Base-by-base conservation (phyloP, 2,888 invertebrate genomes). In the Thymelicus sylvestris region DNA sequence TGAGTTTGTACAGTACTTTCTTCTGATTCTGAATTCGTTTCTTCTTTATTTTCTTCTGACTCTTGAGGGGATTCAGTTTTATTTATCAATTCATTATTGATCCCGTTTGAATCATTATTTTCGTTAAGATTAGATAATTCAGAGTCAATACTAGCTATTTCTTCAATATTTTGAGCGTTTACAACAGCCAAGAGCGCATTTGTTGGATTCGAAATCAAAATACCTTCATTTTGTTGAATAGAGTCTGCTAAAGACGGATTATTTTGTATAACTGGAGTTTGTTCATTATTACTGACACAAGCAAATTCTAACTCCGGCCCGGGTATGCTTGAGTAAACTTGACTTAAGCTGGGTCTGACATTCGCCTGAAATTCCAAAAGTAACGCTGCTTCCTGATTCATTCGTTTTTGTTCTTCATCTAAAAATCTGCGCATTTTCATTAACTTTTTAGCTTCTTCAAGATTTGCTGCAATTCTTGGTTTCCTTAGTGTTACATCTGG, bases 391-490 rank as follows among this genome's bases (percentile, higher is more conserved):
- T 93, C 93, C 81, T 94, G 93, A 65, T 94, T 94, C 88, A 93
- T 92, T 79, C 93, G 88, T 67, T 94, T 93, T 78, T 95, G 95
- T 79, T 95, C 92, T 78, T 95, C 95, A 47, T 95, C 95, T 73
- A 96, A 85, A 76, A 95, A 95, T 75, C 95, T 96, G 7, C 96
- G 89, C 82, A 96, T 95, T 85, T 96, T 96, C 94, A 96, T 95
- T 66, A 96, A 85, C 76, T 94, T 94, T 77, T 94, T 95, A 0
- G 96, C 96, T 88, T 96, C 96, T 76, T 94, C 93, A 59, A 96
- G 92, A 83, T 96, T 96, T 0, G 95, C 95, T 0, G 96, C 96
- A 71, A 96, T 95, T 88, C 95, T 96, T 0, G 96, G 96, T 81
- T 96, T 96, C 75, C 95, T 95, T 41, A 95, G 78, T 13, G 94